Base-by-base conservation (phyloP, 2,888 invertebrate species). In the Lydus trimaculatus region DNA sequence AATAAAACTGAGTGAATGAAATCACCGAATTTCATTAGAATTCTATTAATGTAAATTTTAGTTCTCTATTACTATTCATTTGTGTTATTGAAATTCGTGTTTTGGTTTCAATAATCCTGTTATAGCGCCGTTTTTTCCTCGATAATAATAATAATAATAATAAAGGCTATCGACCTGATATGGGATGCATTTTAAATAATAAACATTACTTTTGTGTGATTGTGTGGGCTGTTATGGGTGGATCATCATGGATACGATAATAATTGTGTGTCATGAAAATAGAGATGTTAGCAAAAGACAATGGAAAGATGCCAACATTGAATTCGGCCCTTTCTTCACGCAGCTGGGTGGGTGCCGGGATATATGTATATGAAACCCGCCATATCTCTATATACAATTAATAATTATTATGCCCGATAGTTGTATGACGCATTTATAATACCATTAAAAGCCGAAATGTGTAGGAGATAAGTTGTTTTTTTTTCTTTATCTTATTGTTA, bases 281-380 rank as follows among this genome's bases (percentile, higher is more conserved):
- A 76, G 76, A 79, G 80, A 78, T 73, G 78, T 80, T 77, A 76
- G 72, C 74, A 72, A 69, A 76, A 78, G 78, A 80, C 79, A 80
- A 80, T 79, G 73, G 79, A 72, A n/a, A n/a, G 71, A 69, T 73
- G 70, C 75, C 71, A 73, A 74, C 74, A 76, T 73, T 70, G 76
- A 56, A 56, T 56, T 69, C 74, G 73, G 71, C 71, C 72, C 73
- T 72, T 76, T 72, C 39, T 61, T 67, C 67, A 68, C 69, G 74
- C 76, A 72, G 74, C 74, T 76, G 75, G 76, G 73, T 77, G 76
- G 78, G 74, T 70, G 71, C 70, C 63, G n/a, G n/a, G n/a, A n/a
- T n/a, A n/a, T n/a, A n/a, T n/a, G n/a, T 39, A 33, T 25, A 52
- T 2, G 64, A 58, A 67, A 69, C 75, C 70, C 73, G 61, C 72